These are phyloP conservation scores for Dryoscopus gambensis DNA, from an alignment of 2,113 vertebrate species.

Conservation along the genomic window DNA sequence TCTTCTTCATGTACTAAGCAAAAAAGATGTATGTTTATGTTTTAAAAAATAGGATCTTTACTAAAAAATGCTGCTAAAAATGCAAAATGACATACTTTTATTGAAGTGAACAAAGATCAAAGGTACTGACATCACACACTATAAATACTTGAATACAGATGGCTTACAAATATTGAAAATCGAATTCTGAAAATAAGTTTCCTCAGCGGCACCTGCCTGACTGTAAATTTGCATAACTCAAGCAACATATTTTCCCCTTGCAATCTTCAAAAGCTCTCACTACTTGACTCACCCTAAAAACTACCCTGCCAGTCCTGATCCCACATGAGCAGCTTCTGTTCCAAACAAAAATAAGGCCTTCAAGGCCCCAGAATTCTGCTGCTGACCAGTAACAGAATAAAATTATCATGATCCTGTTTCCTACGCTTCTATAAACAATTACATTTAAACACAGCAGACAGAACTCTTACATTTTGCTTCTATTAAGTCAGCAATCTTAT, in stretches of 20 bases:
- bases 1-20: constrained; percentile 75
- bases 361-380: background rate
- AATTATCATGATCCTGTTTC: background rate
- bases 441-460: background rate
- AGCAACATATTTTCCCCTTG: background rate
- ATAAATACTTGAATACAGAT: background rate
- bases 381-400: background rate
- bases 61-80: background rate
- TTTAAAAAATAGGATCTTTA: background rate
- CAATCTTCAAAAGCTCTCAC: background rate
- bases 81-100: background rate
- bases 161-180: background rate
- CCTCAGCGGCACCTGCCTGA: background rate
- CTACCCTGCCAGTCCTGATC: background rate
- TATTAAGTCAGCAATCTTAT: constrained; percentile 71
- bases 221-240: background rate
- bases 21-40: background rate
- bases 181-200: background rate
- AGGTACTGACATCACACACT: background rate
- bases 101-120: background rate
- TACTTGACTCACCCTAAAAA: background rate
- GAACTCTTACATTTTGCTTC: constrained; percentile 80
- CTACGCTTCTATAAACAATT: background rate
- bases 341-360: background rate
- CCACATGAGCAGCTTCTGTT: background rate